A percentile compares a stretch with the other conserved stretches of the same genome.
Evolutionary conservation across 2,113 vertebrate genomes (phyloP).

Genomic region (Thamnaconus septentrionalis): DNA sequence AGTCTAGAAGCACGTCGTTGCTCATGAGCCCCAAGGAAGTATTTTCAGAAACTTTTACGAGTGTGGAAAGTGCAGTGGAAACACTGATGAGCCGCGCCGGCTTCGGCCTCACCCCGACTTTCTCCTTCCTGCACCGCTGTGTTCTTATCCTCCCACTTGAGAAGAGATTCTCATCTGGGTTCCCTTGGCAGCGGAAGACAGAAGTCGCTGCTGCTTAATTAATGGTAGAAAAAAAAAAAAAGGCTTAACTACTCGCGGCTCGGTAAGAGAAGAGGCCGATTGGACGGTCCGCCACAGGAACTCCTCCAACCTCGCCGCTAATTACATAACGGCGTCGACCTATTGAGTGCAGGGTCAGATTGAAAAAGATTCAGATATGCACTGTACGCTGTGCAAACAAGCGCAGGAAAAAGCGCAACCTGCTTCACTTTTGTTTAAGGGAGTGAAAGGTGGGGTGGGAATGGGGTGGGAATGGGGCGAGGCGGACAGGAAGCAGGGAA

Average conservation of each 20-base stretch:
- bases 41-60: conserved; percentile 45
- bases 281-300: conserved; percentile 31
- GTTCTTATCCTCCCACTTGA: conserved; percentile 16
- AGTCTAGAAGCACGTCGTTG: background rate
- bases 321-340: conserved; percentile 53
- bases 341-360: conserved; percentile 12
- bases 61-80: conserved; percentile 21
- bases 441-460: background rate
- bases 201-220: conserved; percentile 55
- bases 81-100: conserved; percentile 32
- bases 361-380: background rate
- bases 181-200: conserved; percentile 53
- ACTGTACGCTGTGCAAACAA: background rate
- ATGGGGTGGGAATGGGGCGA: no score
- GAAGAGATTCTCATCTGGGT: conserved; percentile 36
- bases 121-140: conserved; percentile 1
- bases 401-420: background rate
- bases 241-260: conserved; percentile 27
- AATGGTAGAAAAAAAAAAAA: conserved; percentile 47
- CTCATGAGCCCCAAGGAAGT: conserved; percentile 2
- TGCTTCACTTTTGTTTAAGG: background rate
- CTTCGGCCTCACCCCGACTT: conserved; percentile 9
- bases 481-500: no score
- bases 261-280: conserved; percentile 10
- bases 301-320: conserved; percentile 34